Evolutionary conservation across 2,888 invertebrate genomes (phyloP).

Genomic region (Eristalis arbustorum): DNA sequence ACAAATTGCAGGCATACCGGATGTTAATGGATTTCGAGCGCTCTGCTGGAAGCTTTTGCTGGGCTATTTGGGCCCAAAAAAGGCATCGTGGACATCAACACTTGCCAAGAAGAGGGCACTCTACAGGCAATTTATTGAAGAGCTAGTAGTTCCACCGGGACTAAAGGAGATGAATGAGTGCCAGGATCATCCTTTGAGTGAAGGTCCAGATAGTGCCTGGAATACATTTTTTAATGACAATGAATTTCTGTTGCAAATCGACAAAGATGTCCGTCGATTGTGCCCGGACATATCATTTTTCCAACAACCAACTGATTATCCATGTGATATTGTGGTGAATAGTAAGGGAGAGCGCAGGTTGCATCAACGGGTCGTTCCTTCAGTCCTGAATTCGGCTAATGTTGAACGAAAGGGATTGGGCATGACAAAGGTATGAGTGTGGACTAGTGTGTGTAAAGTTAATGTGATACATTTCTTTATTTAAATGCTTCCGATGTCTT

Average conservation of each 20-base stretch:
- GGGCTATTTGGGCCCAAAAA: conserved; percentile 89
- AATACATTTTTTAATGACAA: conserved; percentile 97
- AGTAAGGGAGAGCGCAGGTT: conserved; percentile 91
- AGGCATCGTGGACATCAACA: conserved; percentile 85
- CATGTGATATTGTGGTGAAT: conserved; percentile 90
- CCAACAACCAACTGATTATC: conserved; percentile 95
- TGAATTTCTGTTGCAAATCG: conserved; percentile 97
- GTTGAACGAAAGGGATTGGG: conserved; percentile 94
- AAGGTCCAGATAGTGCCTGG: conserved; percentile 97
- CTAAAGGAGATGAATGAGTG: conserved; percentile 81
- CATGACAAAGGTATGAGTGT: conserved; percentile 88
- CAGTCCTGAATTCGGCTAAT: conserved; percentile 91
- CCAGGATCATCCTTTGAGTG: conserved; percentile 93
- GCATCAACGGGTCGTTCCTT: conserved; percentile 93
- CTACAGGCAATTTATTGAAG: conserved; percentile 92
- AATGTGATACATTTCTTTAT: not conserved
- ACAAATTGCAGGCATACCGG: conserved; percentile 88
- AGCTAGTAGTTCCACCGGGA: conserved; percentile 93
- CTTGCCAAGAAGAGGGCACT: conserved; percentile 88
- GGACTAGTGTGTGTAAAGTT: not conserved
- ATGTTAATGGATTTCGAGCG: conserved; percentile 90
- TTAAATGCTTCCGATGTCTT: conserved; percentile 24
- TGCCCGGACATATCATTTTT: conserved; percentile 99
- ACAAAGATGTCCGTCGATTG: conserved; percentile 96
- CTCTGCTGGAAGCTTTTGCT: conserved; percentile 94